These are phyloP conservation scores for Oscheius sp. DNA, from an alignment of 2,888 invertebrate species.

Conservation along the genomic window DNA sequence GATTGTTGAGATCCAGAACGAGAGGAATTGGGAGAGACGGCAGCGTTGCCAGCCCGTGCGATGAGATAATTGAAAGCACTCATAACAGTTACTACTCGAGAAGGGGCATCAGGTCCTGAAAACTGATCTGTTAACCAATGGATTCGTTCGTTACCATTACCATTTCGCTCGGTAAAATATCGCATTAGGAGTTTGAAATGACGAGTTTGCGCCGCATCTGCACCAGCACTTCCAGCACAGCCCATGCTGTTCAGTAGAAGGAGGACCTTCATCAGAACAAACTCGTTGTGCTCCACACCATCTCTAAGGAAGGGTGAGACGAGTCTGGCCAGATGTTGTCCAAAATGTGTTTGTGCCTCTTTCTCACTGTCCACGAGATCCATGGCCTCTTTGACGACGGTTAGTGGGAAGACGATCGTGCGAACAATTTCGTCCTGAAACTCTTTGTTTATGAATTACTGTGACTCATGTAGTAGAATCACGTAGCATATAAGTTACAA, in stretches of 20 bases:
- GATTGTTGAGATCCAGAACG: constrained; percentile 14
- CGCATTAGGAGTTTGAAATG: not conserved
- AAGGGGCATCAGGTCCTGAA: constrained; percentile 13
- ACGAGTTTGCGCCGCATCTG: constrained; percentile 1
- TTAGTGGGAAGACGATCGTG: constrained; percentile 10
- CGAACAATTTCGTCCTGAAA: constrained; percentile 16
- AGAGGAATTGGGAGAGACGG: constrained; percentile 1
- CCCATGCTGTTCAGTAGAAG: constrained; percentile 12
- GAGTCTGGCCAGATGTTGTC: not conserved
- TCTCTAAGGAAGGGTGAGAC: constrained; percentile 16
- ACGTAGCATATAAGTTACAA: no score
- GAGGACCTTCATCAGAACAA: constrained; percentile 32
- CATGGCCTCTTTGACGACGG: constrained; percentile 20
- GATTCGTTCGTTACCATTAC: not conserved
- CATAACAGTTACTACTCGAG: constrained; percentile 8
- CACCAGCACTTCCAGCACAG: not conserved
- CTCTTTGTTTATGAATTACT: no score
- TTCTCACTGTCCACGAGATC: constrained; percentile 7
- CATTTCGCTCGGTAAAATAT: not conserved
- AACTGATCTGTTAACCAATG: not conserved
- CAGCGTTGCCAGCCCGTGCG: not conserved
- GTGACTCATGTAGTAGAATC: no score
- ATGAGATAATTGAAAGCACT: constrained; percentile 14
- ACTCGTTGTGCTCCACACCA: constrained; percentile 16
- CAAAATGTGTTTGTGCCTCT: constrained; percentile 8